These are phyloP conservation scores for Peromyscus maniculatus DNA, from an alignment of 2,113 vertebrate genomes.

Conservation along the genomic window DNA sequence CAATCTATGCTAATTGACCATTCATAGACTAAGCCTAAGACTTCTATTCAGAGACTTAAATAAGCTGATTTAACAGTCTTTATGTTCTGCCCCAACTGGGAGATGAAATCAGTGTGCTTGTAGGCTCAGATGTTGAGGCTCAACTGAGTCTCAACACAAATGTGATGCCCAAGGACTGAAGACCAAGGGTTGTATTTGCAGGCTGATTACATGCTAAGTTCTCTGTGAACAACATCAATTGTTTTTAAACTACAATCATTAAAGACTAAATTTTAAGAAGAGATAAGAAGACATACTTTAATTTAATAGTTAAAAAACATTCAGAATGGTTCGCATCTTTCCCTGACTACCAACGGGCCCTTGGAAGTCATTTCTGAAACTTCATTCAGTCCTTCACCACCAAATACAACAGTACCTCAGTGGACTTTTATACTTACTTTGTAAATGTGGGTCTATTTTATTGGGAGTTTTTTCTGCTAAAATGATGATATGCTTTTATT, in stretches of 20 bases:
- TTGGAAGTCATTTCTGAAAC: background rate
- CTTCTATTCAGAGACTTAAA: constrained; percentile 20
- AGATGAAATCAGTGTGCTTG: background rate
- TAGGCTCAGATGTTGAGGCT: background rate
- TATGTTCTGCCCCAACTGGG: background rate
- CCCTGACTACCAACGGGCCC: background rate
- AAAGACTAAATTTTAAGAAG: background rate
- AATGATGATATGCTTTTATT: background rate
- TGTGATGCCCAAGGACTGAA: background rate
- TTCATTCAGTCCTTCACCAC: fast-evolving
- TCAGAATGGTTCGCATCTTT: background rate
- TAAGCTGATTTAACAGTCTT: background rate
- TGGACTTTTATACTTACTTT: background rate
- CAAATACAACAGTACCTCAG: background rate
- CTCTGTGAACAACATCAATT: background rate
- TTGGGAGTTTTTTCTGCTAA: background rate
- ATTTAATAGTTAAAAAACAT: background rate
- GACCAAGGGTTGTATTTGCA: background rate
- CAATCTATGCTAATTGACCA: background rate
- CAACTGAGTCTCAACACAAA: background rate
- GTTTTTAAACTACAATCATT: background rate
- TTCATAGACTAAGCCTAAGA: constrained; percentile 36
- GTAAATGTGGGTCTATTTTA: background rate
- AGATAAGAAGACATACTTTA: background rate
- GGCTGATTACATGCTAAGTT: too few relatives aligned